Percentiles rank a stretch among this genome's conserved stretches.
These are phyloP conservation scores for Falco cherrug DNA, from an alignment of 2,797 vertebrate species.

Conservation along the genomic window DNA sequence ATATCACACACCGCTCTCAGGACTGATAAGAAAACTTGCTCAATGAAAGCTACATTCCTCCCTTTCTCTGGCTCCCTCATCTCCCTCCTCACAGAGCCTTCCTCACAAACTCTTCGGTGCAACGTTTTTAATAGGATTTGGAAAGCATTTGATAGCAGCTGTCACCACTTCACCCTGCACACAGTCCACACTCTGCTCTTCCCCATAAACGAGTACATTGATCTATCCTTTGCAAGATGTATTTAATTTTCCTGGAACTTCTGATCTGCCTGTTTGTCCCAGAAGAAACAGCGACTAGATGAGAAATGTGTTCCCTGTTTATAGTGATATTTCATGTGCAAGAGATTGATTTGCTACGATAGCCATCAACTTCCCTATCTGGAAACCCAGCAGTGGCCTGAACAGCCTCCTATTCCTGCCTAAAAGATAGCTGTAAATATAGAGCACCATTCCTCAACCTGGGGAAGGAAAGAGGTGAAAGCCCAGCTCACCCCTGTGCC, in stretches of 20 bases:
- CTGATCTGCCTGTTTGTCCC: not conserved
- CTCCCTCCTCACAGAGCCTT: not conserved
- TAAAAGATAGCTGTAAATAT: not conserved
- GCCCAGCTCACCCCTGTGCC: not conserved
- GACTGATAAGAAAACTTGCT: not conserved
- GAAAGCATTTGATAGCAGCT: not conserved
- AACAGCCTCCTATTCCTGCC: not conserved
- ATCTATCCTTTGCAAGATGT: not conserved
- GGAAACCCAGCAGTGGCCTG: not conserved
- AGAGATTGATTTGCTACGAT: conserved; percentile 8
- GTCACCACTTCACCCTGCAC: not conserved
- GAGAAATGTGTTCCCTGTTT: conserved; percentile 5
- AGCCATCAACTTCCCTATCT: not conserved
- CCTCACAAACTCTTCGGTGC: not conserved
- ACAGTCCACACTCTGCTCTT: not conserved
- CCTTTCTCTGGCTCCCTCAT: not conserved
- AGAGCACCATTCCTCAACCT: not conserved
- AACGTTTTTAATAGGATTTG: not conserved
- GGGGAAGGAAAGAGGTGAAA: not conserved
- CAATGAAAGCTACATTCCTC: not conserved
- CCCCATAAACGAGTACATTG: not conserved
- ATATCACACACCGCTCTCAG: not conserved
- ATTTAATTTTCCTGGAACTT: conserved; percentile 15
- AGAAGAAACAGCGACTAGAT: conserved; percentile 1
- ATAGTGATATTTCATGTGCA: not conserved